phyloP scores from a whole-genome alignment of 2,888 invertebrate species.

The Cantharis lateralis region DNA sequence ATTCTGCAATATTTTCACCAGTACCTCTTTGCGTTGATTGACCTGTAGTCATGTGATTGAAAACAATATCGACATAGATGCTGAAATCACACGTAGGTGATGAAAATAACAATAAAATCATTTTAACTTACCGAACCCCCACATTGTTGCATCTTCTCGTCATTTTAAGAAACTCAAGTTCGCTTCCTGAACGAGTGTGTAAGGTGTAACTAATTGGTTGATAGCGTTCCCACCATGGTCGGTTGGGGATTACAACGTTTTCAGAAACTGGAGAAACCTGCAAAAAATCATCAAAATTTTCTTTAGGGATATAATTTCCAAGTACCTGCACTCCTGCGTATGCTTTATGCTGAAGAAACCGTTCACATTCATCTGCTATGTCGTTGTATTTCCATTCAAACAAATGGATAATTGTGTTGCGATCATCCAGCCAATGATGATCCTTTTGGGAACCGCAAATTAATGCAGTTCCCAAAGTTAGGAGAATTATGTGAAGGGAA shows the following conservation, averaged over 20 bases:
- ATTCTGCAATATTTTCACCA: constrained; percentile 62
- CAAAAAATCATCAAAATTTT: not conserved
- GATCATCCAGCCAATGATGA: constrained; percentile 61
- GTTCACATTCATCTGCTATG: constrained; percentile 79
- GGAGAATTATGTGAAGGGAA: not conserved
- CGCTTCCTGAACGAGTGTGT: constrained; percentile 76
- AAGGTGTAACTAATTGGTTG: constrained; percentile 83
- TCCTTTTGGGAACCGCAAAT: constrained; percentile 55
- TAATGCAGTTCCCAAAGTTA: not conserved
- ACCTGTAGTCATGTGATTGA: constrained; percentile 82
- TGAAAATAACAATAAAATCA: not conserved
- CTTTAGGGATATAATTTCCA: constrained; percentile 39
- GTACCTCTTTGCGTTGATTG: constrained; percentile 61
- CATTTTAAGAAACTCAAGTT: constrained; percentile 75
- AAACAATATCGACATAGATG: constrained; percentile 81
- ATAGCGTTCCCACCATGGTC: constrained; percentile 90
- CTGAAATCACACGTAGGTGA: too few species aligned
- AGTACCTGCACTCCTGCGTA: constrained; percentile 70
- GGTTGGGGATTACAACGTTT: constrained; percentile 62
- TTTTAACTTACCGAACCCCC: constrained; percentile 65
- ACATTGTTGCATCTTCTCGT: constrained; percentile 76
- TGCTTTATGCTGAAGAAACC: constrained; percentile 74
- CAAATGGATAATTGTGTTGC: constrained; percentile 73
- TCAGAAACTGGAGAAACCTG: constrained; percentile 79
- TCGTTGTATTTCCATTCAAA: constrained; percentile 86